Evolutionary conservation across 2,113 vertebrate genomes (phyloP), one percentile per base, ranked within the genome.

Genomic region (Glareola pratincola): DNA sequence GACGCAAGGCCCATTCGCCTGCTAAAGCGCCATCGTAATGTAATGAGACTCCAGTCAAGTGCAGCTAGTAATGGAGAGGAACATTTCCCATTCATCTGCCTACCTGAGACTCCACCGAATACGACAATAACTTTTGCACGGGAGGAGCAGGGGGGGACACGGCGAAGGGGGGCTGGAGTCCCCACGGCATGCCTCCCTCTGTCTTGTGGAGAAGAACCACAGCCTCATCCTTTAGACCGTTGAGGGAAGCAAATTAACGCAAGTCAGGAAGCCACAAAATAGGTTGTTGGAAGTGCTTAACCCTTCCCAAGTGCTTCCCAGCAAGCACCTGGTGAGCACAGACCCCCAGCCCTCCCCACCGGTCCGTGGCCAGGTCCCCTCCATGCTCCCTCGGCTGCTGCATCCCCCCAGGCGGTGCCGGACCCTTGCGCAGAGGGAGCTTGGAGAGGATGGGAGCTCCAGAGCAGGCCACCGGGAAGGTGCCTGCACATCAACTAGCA

Each of bases 11-110:
- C 99, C 98, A 99, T 99, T 99, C 98, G 98, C 98, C 98, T 98
- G 98, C 99, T 99, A 99, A 99, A 99, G 98, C 99, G 98, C 99
- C 98, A 98, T 98, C 98, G 98, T 99, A 99, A 99, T 99, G 99
- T 99, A 99, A 99, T 99, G 99, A 99, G 98, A 98, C 99, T 98
- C 98, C 97, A 97, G 98, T 99, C 99, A 99, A 99, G 99, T 98
- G 98, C 98, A 98, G 98, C 98, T 98, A 97, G 99, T 99, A 99
- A 99, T 99, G 99, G 98, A 98, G 98, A 98, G 98, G 98, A 99
- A 99, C 99, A 98, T 98, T 98, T 98, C 98, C 98, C 98, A 99
- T 99, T 99, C 99, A 99, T 99, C 98, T 99, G 98, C 99, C 98
- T 98, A 99, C 98, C 99, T 99, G 99, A 99, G 98, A 98, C 98